Base-by-base conservation (phyloP, 2,888 invertebrate genomes). In the Tethea ocularis region DNA sequence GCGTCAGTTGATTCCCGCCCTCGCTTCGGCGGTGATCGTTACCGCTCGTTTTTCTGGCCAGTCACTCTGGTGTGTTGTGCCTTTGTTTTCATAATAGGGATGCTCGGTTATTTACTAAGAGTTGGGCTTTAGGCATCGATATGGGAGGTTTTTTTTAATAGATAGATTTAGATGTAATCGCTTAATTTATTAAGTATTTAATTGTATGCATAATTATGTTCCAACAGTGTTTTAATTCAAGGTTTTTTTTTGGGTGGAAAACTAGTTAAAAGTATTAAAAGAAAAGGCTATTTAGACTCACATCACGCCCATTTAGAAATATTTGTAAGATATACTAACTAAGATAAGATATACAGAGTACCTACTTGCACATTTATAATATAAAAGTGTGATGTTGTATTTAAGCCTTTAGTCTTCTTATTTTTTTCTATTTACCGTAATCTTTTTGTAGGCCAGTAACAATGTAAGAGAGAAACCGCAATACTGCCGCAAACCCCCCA, bases 11-110 rank as follows among this genome's bases (percentile, higher is more conserved):
- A 78, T 78, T 74, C 74, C 68, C 69, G 60, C 68, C 67, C 69
- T 61, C 59, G 63, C 54, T 26, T 23, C 63, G 61, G 62, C 61
- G 68, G 38, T 38, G n/a, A n/a, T 64, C 72, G 76, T 78, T 75
- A 71, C 68, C 66, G 74, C 69, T 67, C 66, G 71, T 71, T 79
- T 77, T 80, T 80, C 74, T 72, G 73, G 72, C 76, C 69, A 78
- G 78, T 83, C 83, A 82, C 73, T 68, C 65, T 67, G 69, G 69
- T 76, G 69, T 69, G 66, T 61, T 65, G 62, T 58, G 54, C 62
- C 64, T 60, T 62, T 38, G 33, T 54, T 55, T 62, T 52, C 55
- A 56, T 58, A 59, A 63, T 60, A 52, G 62, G 56, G 54, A 33
- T 33, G 33, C 15, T 13, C 13, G 33, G 33, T n/a, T 20, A 36